These are phyloP conservation scores for Platysternon megacephalum DNA, from an alignment of 2,113 vertebrate genomes.

Conservation along the genomic window DNA sequence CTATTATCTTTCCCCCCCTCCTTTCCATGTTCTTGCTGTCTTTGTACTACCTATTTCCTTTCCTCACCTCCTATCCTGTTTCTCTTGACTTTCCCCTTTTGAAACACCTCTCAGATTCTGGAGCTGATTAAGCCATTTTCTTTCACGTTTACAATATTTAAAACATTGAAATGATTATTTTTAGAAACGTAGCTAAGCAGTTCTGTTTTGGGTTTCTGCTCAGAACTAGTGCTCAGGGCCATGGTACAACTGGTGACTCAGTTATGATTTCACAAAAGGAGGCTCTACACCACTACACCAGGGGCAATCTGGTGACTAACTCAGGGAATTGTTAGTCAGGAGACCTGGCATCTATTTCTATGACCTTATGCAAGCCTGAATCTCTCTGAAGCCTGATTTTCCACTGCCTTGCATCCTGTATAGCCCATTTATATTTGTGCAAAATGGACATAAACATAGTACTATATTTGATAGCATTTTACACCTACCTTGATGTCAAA, in stretches of 20 bases:
- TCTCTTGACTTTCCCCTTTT: neutral
- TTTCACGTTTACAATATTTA: neutral
- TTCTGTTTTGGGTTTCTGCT: neutral
- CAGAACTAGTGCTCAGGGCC: neutral
- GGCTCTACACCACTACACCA: neutral
- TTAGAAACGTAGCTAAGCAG: neutral
- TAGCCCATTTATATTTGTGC: neutral
- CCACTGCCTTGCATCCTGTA: neutral
- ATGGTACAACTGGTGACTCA: neutral
- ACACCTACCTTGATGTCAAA: neutral
- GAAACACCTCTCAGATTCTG: neutral
- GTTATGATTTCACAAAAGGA: neutral
- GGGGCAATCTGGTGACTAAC: neutral
- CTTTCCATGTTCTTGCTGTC: neutral
- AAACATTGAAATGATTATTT: neutral
- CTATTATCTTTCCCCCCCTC: neutral
- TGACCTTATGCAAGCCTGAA: constrained; percentile 24
- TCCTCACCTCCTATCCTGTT: neutral
- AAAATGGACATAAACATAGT: neutral
- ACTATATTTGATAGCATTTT: neutral
- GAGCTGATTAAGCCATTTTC: neutral
- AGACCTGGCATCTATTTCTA: constrained; percentile 10
- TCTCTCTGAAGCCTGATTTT: constrained; percentile 4
- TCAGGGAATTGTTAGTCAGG: constrained; percentile 11
- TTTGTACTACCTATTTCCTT: neutral